Conservation (phyloP, 2,797 vertebrate species). For the Okamejei kenojei region DNA sequence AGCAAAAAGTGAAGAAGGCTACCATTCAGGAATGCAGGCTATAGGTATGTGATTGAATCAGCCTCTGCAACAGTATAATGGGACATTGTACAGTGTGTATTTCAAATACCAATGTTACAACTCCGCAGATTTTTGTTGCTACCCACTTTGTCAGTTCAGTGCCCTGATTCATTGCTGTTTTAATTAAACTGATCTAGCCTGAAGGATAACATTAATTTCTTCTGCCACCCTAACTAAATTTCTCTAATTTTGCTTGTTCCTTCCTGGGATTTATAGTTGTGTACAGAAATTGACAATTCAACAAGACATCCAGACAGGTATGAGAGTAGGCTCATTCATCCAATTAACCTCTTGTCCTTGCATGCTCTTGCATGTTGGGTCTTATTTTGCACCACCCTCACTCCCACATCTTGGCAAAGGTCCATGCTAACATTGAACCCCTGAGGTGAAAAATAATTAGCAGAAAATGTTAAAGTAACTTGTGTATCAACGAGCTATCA, state of each 20-base stretch:
- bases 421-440: background rate
- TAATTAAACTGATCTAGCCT: background rate
- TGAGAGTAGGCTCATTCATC: background rate
- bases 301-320: background rate
- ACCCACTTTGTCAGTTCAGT: background rate
- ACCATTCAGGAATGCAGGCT: background rate
- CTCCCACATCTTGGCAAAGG: background rate
- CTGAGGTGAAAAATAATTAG: background rate
- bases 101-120: conserved; percentile 6
- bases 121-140: background rate
- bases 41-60: background rate
- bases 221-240: background rate
- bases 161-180: background rate
- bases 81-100: conserved; percentile 10
- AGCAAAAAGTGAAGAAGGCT: background rate
- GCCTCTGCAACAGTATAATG: background rate
- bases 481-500: background rate
- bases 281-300: background rate
- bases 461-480: background rate
- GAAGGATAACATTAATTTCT: background rate
- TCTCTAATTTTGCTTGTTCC: background rate
- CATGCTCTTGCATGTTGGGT: background rate
- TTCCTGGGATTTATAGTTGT: background rate
- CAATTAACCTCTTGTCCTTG: background rate
- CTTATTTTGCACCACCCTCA: background rate